Conservation (phyloP, 2,113 vertebrate species). For the Ardeotis arabs region DNA sequence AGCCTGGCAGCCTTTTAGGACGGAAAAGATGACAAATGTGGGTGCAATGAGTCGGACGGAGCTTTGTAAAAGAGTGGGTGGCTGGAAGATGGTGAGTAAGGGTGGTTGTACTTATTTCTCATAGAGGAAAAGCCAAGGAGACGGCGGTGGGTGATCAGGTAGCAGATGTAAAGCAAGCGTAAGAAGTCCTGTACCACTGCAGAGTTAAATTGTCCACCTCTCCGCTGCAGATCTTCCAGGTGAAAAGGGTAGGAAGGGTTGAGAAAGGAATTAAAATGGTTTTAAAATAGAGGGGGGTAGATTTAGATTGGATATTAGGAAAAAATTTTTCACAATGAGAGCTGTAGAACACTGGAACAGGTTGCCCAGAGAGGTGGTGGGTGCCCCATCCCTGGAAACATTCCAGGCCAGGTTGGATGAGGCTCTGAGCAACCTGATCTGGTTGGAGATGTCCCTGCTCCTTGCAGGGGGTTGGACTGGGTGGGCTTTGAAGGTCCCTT, state of each 20-base stretch:
- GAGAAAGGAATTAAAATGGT: background rate
- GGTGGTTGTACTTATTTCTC: background rate
- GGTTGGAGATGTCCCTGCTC: no score
- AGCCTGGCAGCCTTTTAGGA: background rate
- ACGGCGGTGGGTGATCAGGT: background rate
- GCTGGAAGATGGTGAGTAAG: background rate
- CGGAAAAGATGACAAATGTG: background rate
- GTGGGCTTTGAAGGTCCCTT: no score
- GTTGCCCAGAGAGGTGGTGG: no score
- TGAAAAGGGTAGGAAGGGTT: background rate
- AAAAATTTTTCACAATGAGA: no score
- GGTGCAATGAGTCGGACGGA: background rate
- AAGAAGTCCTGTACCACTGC: background rate
- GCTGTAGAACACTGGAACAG: no score
- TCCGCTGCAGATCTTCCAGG: background rate
- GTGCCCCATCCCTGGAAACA: no score
- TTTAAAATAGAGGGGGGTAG: no score
- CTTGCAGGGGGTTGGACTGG: no score
- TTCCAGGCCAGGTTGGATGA: no score
- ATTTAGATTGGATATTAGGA: no score
- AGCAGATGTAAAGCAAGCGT: rapidly evolving
- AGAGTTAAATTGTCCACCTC: background rate
- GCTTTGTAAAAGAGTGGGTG: background rate
- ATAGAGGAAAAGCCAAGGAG: background rate
- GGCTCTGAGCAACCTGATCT: no score